Evolutionary conservation across 2,797 vertebrate species (phyloP), one percentile per base, ranked within the genome.

Genomic region (Pseudomugil tenellus): DNA sequence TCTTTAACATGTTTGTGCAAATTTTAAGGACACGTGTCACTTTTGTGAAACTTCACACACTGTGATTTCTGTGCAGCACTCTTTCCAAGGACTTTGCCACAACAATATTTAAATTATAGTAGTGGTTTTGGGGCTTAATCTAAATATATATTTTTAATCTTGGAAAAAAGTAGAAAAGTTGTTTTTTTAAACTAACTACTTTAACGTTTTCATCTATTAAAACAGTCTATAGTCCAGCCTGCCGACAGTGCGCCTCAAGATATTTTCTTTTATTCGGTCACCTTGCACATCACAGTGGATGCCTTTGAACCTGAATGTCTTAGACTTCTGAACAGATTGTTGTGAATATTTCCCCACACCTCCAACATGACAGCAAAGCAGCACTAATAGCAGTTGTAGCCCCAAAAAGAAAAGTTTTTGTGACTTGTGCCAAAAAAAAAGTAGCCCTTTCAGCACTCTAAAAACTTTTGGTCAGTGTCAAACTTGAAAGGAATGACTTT

Each of bases 1-100:
- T 81, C 80, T 85, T 88, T 72, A 76, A 86, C 76, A 73, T 78
- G 67, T 84, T 88, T 91, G 51, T 32, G 48, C 60, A 46, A 48
- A 69, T 76, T 82, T 79, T 48, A 70, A 78, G 41, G 37, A 53
- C 63, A 28, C 61, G 41, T 57, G 56, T 63, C 62, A 66, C 68
- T 69, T 84, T 70, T 72, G 64, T 52, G 35, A 54, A 80, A 59
- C 46, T 37, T 59, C 37, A 58, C 56, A 54, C n/a, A 39, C 58
- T 32, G 52, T 25, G 32, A 67, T 63, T 81, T 75, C 64, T 23
- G 41, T 63, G 67, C 53, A 83, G 58, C n/a, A n/a, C n/a, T n/a
- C n/a, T n/a, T n/a, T n/a, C n/a, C n/a, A 16, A 52, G 59, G 43
- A 54, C 29, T 75, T 80, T 65, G 13, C 41, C 16, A 51, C 4